Evolutionary conservation across 1,140 invertebrate species (phyloP).

Genomic region (Xylocopa sonorina): DNA sequence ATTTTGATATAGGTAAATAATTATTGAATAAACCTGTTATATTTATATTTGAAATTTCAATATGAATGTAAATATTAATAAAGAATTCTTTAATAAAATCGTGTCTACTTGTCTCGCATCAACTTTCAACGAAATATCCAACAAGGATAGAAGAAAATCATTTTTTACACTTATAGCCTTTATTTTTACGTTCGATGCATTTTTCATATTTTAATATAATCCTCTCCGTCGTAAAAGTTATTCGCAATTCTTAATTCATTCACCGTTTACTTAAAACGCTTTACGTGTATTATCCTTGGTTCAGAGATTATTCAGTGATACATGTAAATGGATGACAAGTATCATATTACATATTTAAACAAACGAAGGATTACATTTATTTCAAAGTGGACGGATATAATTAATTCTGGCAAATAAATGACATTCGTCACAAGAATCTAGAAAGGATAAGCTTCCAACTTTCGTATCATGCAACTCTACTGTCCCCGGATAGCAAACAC

Average conservation of each 20-base stretch:
- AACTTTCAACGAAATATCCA: too few species aligned
- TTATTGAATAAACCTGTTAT: background rate
- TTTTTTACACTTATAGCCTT: background rate
- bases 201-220: background rate
- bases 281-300: too few species aligned
- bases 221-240: too few species aligned
- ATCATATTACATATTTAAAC: too few species aligned
- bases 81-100: background rate
- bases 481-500: too few species aligned
- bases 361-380: too few species aligned
- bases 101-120: background rate
- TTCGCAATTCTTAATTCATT: too few species aligned
- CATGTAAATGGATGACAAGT: too few species aligned
- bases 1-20: background rate
- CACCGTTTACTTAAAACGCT: too few species aligned
- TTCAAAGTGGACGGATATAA: background rate
- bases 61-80: background rate
- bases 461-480: background rate
- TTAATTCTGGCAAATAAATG: background rate
- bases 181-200: conserved; percentile 5
- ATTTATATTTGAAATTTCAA: background rate
- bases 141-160: background rate
- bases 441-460: too few species aligned
- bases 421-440: background rate
- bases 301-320: too few species aligned